Base-by-base conservation (phyloP, 2,797 vertebrate genomes). In the Gorsachius magnificus region DNA sequence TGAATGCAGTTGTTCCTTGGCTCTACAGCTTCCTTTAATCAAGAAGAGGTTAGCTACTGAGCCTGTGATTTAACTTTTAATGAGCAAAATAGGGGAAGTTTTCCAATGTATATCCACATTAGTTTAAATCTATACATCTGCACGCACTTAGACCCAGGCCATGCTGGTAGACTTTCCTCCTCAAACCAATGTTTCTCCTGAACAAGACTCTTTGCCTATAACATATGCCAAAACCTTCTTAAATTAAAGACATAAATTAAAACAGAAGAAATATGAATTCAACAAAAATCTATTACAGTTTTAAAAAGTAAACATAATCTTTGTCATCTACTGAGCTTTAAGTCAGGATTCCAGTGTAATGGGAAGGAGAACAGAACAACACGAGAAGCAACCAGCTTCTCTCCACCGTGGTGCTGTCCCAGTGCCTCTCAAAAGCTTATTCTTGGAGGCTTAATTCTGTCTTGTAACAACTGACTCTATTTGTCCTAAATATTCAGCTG, bases 401-500 rank as follows among this genome's bases (percentile, higher is more conserved):
- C 71, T 78, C 77, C 48, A 77, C 43, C 5, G 28, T 35, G 18
- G 53, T 95, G 81, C 89, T 25, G 19, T 87, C 26, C 79, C 61
- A 86, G 31, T 71, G 61, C 96, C 85, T 96, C 94, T 84, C 86
- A 63, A 76, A 87, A 89, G 46, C 83, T 95, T 70, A 31, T 77
- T 94, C 76, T 95, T 96, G 60, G 56, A 97, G 86, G 57, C n/a
- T 97, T 97, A 94, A 97, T 96, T 95, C 92, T 92, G 86, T 95
- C 96, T 96, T 92, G 28, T 60, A 97, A 94, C 58, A 97, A 96
- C 89, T 96, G 90, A 87, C 87, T 96, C 45, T 96, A 70, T 93
- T 97, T 96, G 95, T 94, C 64, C 87, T 93, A 91, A 98, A 97
- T 93, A 96, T 95, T 85, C 85, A 96, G 61, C 70, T 96, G 71